Conservation (phyloP, 2,888 invertebrate genomes). For the Ryuthela nishihirai region DNA sequence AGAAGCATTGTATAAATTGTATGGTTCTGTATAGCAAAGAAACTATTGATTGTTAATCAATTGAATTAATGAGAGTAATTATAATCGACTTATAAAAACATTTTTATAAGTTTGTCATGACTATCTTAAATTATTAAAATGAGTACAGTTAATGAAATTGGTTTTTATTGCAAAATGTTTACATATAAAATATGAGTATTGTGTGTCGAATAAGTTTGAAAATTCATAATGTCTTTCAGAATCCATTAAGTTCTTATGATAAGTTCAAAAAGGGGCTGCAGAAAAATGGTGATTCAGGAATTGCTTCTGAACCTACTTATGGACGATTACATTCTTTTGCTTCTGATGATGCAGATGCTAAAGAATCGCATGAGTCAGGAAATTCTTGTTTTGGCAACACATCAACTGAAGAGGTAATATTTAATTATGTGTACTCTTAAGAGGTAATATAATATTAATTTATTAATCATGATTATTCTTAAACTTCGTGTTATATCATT, state of each 20-base stretch:
- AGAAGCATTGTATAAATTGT: too few species aligned
- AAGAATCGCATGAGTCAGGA: background rate
- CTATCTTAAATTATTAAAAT: background rate
- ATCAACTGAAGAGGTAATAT: constrained; percentile 2
- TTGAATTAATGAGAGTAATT: too few species aligned
- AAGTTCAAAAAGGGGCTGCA: constrained; percentile 28
- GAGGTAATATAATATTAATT: background rate
- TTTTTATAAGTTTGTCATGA: background rate
- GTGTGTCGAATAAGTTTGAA: too few species aligned
- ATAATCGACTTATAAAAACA: too few species aligned
- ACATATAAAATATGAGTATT: too few species aligned
- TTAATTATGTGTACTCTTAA: too few species aligned
- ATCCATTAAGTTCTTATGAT: constrained; percentile 29
- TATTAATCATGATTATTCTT: background rate
- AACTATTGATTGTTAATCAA: too few species aligned
- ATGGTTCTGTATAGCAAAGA: too few species aligned
- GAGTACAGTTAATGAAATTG: background rate
- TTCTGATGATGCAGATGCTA: constrained; percentile 1
- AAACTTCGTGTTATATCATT: too few species aligned
- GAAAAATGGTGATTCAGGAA: constrained; percentile 18
- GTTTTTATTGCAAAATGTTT: too few species aligned
- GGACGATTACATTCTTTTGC: constrained; percentile 17
- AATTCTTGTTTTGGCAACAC: background rate
- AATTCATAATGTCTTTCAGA: constrained; percentile 4
- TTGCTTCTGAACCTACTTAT: constrained; percentile 17